Percentiles rank a stretch among this genome's conserved stretches.
These are phyloP conservation scores for Ameiurus melas DNA, from an alignment of 2,113 vertebrate species.

Conservation along the genomic window DNA sequence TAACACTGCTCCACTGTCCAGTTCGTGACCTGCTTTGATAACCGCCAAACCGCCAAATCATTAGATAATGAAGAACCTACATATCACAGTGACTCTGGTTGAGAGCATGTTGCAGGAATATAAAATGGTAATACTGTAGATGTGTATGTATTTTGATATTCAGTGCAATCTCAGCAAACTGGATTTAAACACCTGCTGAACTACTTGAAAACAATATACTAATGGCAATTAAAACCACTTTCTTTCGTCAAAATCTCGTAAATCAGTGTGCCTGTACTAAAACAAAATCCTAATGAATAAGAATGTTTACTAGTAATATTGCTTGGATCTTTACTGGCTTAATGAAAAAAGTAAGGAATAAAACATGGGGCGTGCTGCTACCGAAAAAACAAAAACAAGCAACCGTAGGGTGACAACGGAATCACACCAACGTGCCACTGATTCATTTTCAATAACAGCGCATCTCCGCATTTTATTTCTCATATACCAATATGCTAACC, in stretches of 20 bases:
- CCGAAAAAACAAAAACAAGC: neutral
- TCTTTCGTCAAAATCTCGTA: neutral
- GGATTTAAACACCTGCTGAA: neutral
- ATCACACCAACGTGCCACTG: neutral
- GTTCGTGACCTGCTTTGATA: neutral
- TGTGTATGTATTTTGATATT: slow-evolving; percentile 2
- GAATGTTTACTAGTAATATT: neutral
- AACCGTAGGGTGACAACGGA: neutral
- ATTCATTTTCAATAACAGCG: neutral
- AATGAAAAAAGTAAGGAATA: neutral
- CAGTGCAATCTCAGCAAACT: neutral
- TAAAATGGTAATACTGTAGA: neutral
- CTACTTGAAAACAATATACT: neutral
- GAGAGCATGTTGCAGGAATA: neutral
- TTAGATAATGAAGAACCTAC: neutral
- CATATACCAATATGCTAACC: neutral
- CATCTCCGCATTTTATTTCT: neutral
- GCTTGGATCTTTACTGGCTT: neutral
- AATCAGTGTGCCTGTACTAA: neutral
- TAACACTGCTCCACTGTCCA: neutral
- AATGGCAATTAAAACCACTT: too few species aligned
- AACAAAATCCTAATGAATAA: neutral
- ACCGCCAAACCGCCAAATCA: neutral
- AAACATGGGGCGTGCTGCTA: neutral
- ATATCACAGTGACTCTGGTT: neutral